These are phyloP conservation scores for Pollenia angustigena DNA, from an alignment of 2,888 invertebrate genomes.

Conservation along the genomic window DNA sequence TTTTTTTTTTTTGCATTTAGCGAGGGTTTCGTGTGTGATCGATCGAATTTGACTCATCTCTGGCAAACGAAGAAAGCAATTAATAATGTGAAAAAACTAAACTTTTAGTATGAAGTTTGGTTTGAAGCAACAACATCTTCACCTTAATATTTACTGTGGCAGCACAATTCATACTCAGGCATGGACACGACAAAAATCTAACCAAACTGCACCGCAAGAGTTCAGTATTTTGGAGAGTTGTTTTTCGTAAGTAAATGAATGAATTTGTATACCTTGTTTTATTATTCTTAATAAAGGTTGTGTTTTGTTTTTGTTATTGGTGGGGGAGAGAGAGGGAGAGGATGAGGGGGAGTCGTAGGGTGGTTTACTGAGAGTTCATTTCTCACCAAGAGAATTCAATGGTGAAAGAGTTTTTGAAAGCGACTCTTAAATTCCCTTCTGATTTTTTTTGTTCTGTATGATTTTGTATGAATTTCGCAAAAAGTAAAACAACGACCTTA, in stretches of 20 bases:
- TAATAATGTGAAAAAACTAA: neutral
- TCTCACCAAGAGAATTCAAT: constrained; percentile 32
- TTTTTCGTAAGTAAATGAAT: constrained; percentile 33
- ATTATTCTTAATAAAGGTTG: neutral
- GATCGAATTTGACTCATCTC: constrained; percentile 62
- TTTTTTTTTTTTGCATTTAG: neutral
- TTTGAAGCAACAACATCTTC: constrained; percentile 25
- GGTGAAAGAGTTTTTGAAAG: constrained; percentile 16
- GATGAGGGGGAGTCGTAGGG: neutral
- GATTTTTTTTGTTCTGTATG: neutral
- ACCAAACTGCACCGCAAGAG: constrained; percentile 26
- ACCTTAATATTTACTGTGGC: constrained; percentile 8
- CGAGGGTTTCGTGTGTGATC: constrained; percentile 37
- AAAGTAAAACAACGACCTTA: constrained; percentile 56
- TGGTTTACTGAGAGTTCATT: neutral
- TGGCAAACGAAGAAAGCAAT: constrained; percentile 31
- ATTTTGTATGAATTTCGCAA: constrained; percentile 10
- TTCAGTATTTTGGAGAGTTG: constrained; percentile 21
- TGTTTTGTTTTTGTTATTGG: neutral
- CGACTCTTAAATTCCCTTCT: constrained; percentile 46
- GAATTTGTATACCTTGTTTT: constrained; percentile 36
- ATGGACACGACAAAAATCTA: neutral
- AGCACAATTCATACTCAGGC: neutral
- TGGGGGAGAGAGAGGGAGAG: no score
- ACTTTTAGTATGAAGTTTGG: constrained; percentile 28